phyloP scores from a whole-genome alignment of 2,888 invertebrate genomes.

The Galerucella calmariensis region DNA sequence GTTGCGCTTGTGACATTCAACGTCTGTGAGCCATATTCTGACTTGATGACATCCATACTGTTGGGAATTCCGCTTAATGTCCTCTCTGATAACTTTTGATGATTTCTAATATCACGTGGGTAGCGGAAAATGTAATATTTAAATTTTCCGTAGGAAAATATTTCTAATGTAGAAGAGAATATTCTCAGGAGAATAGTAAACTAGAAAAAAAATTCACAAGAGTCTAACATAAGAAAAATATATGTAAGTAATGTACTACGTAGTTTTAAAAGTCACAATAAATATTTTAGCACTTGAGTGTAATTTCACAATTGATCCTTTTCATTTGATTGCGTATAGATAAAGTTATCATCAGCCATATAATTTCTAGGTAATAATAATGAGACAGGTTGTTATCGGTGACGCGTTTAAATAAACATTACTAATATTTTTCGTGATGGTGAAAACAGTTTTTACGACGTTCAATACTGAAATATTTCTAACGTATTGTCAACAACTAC shows the following conservation, averaged over 20 bases:
- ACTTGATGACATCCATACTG: conserved; percentile 48
- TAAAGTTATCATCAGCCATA: background rate
- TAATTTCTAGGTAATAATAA: conserved; percentile 17
- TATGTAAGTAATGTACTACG: too few species aligned
- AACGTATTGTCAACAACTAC: background rate
- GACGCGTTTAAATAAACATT: conserved; percentile 18
- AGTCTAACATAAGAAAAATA: too few species aligned
- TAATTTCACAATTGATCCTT: background rate
- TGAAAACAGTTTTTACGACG: conserved; percentile 6
- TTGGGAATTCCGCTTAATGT: conserved; percentile 43
- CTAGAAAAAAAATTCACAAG: too few species aligned
- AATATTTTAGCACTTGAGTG: background rate
- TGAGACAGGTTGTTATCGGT: conserved; percentile 18
- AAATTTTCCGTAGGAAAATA: background rate
- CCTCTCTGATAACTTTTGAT: conserved; percentile 27
- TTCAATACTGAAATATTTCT: background rate
- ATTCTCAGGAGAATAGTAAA: too few species aligned
- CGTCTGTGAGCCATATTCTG: conserved; percentile 54
- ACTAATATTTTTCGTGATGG: conserved; percentile 16
- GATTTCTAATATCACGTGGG: conserved; percentile 22
- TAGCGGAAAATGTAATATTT: background rate
- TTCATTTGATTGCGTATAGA: background rate
- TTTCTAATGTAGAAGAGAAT: too few species aligned
- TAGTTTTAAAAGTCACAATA: too few species aligned
- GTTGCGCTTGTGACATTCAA: conserved; percentile 57